These are phyloP conservation scores for Ascaphus truei DNA, from an alignment of 2,113 vertebrate genomes.

Conservation along the genomic window DNA sequence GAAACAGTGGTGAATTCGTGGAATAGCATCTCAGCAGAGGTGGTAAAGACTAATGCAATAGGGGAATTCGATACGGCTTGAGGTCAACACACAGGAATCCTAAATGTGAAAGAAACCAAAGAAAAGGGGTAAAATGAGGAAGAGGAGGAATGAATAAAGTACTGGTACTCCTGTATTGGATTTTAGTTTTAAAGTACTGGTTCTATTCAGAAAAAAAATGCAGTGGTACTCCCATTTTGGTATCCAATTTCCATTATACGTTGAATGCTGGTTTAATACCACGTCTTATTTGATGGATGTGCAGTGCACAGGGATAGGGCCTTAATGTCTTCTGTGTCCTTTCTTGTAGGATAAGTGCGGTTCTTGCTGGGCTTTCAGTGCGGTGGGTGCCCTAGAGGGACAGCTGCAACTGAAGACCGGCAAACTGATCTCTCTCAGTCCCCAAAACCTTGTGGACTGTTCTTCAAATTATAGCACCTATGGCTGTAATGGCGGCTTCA, in stretches of 20 bases:
- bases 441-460: constrained; percentile 87
- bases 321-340: not conserved
- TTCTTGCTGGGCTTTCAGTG: constrained; percentile 86
- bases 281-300: not conserved
- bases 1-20: too few species aligned
- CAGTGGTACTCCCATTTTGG: not conserved
- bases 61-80: too few species aligned
- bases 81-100: too few species aligned
- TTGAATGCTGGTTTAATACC: not conserved
- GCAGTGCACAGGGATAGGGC: not conserved
- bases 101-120: too few species aligned
- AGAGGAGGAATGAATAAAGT: too few species aligned
- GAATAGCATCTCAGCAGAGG: too few species aligned
- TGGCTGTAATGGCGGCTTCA: constrained; percentile 75
- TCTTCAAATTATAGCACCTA: constrained; percentile 61
- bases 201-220: too few species aligned
- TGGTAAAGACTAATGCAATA: too few species aligned
- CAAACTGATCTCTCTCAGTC: constrained; percentile 70
- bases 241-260: not conserved
- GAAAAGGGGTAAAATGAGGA: too few species aligned
- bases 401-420: constrained; percentile 72
- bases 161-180: too few species aligned
- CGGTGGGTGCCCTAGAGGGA: constrained; percentile 76
- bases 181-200: too few species aligned
- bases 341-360: constrained; percentile 67